phyloP scores from a whole-genome alignment of 2,888 invertebrate genomes.

The Lepetodrilus schrolli region DNA sequence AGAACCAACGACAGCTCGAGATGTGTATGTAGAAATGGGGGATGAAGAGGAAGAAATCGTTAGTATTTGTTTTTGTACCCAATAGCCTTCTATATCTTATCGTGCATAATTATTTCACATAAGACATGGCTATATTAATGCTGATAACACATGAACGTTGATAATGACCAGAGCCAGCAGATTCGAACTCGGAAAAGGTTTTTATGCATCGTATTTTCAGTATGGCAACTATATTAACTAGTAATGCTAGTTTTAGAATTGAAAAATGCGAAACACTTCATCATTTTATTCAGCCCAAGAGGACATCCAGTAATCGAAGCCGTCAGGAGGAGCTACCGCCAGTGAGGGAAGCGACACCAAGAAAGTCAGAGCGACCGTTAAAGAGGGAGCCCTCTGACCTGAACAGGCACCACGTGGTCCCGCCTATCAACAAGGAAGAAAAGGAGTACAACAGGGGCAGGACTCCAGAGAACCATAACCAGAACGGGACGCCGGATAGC shows the following conservation, averaged over 20 bases:
- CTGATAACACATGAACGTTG: no score
- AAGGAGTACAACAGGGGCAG: background rate
- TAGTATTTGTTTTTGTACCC: background rate
- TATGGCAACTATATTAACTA: no score
- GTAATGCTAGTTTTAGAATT: no score
- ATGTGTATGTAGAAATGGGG: slow-evolving; percentile 24
- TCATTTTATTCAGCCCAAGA: slow-evolving; percentile 4
- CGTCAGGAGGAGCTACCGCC: slow-evolving; percentile 5
- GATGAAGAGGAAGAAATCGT: background rate
- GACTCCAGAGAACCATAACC: background rate
- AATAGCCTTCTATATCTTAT: no score
- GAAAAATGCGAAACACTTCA: no score
- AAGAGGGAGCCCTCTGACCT: slow-evolving; percentile 10
- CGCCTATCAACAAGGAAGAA: slow-evolving; percentile 15
- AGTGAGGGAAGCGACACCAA: background rate
- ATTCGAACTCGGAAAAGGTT: no score
- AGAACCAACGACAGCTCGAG: slow-evolving; percentile 14
- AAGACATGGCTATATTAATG: no score
- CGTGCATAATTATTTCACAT: no score
- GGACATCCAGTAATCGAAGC: background rate
- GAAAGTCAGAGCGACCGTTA: background rate
- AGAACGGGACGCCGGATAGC: background rate
- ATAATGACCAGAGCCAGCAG: no score
- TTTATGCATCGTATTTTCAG: no score
- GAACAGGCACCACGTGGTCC: slow-evolving; percentile 3